Percentiles rank a stretch among this genome's conserved stretches.
Conservation (phyloP, 2,113 vertebrate species). For the Corythornis madagascariensis region DNA sequence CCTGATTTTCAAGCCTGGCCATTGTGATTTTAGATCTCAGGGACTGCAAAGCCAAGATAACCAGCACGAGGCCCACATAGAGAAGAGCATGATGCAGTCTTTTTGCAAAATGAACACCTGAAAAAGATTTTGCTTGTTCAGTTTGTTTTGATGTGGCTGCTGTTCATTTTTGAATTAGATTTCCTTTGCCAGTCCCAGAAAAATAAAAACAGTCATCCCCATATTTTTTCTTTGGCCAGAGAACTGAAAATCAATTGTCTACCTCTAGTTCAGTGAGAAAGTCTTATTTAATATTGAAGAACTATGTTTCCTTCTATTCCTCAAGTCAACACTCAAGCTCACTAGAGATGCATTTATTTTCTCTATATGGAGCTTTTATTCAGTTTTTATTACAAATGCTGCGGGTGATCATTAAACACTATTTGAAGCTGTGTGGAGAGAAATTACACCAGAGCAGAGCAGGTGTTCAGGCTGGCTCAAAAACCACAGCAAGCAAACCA, state of each 20-base stretch:
- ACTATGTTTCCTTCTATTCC: background rate
- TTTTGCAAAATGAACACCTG: background rate
- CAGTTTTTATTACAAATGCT: conserved; percentile 31
- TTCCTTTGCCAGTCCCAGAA: background rate
- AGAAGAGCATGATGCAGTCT: background rate
- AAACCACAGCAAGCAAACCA: background rate
- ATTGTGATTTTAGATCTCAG: background rate
- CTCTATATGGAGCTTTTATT: background rate
- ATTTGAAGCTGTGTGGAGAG: background rate
- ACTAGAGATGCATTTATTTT: conserved; percentile 26
- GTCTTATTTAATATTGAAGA: conserved; percentile 41
- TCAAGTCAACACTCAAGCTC: background rate
- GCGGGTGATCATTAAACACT: conserved; percentile 13
- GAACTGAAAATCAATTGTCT: background rate
- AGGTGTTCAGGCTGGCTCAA: conserved; percentile 17
- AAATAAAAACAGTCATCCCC: background rate
- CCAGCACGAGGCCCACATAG: background rate
- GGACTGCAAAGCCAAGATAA: background rate
- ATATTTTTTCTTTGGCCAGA: background rate
- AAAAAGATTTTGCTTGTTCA: background rate
- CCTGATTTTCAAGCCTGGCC: background rate
- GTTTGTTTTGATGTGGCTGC: background rate
- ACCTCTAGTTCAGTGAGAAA: background rate
- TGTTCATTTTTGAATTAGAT: background rate
- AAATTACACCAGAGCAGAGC: conserved; percentile 11